Evolutionary conservation across 2,113 vertebrate species (phyloP).

Genomic region (Lasiurus cinereus): DNA sequence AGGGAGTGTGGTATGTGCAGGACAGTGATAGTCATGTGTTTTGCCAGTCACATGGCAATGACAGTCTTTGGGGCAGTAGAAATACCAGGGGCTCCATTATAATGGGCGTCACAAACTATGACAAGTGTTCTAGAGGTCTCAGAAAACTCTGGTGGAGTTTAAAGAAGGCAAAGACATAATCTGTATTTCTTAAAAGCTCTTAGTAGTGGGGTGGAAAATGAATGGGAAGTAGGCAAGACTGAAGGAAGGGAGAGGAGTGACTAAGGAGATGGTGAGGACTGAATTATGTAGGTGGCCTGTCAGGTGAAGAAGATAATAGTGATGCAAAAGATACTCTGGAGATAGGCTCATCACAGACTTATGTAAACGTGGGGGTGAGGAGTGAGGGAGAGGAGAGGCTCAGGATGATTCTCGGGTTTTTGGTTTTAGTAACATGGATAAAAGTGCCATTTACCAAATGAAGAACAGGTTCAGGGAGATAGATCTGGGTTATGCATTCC

Average conservation of each 20-base stretch:
- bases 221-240: not conserved
- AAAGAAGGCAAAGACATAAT: not conserved
- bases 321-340: not conserved
- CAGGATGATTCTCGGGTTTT: not conserved
- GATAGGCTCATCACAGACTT: not conserved
- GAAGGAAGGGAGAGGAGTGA: not conserved
- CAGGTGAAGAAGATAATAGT: not conserved
- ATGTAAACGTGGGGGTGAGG: not conserved
- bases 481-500: not conserved
- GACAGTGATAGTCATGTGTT: not conserved
- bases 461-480: not conserved
- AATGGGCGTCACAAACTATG: not conserved
- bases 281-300: rapidly evolving
- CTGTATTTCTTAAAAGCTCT: slow-evolving; percentile 13
- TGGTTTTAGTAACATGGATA: not conserved
- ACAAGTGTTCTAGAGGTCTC: not conserved
- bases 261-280: not conserved
- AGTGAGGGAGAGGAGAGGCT: not conserved
- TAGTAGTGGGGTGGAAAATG: not conserved
- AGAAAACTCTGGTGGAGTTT: not conserved
- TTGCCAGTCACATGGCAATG: not conserved
- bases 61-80: not conserved
- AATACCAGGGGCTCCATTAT: not conserved
- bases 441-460: not conserved
- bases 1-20: not conserved